A percentile compares a stretch with the other conserved stretches of the same genome.
Evolutionary conservation across 2,888 invertebrate genomes (phyloP).

Genomic region (Agrilus biguttatus): DNA sequence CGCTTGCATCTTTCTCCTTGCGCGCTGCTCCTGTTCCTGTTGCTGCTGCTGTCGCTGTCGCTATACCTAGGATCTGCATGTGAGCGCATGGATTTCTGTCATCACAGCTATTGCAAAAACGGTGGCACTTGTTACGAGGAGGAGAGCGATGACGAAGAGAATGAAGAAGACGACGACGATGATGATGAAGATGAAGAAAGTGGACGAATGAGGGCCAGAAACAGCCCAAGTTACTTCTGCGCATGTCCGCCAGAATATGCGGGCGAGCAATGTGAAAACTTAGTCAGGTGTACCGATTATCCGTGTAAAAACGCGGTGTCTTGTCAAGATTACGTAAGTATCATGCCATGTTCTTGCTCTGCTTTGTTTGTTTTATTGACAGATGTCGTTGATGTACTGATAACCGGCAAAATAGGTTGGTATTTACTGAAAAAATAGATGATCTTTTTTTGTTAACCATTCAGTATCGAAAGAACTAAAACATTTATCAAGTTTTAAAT

Average conservation of each 20-base stretch:
- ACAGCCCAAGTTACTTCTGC: constrained; percentile 17
- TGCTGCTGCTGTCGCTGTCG: constrained; percentile 8
- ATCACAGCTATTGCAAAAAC: constrained; percentile 36
- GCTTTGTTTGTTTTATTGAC: background rate
- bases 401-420: too few species aligned
- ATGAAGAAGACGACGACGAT: background rate
- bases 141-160: constrained; percentile 7
- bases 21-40: constrained; percentile 9
- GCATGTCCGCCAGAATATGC: constrained; percentile 31
- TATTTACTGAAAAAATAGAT: too few species aligned
- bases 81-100: constrained; percentile 21
- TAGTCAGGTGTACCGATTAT: constrained; percentile 34
- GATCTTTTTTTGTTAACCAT: too few species aligned
- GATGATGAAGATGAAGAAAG: too few species aligned
- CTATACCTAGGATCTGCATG: constrained; percentile 20
- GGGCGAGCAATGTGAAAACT: constrained; percentile 23
- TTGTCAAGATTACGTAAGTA: constrained; percentile 52
- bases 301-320: constrained; percentile 46
- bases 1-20: constrained; percentile 12
- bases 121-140: constrained; percentile 32
- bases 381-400: too few species aligned
- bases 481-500: too few species aligned
- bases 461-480: too few species aligned
- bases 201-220: too few species aligned
- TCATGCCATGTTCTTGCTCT: constrained; percentile 1